Percentiles rank a stretch among this genome's conserved stretches.
phyloP scores from a whole-genome alignment of 2,113 vertebrate species.

The Carollia perspicillata region DNA sequence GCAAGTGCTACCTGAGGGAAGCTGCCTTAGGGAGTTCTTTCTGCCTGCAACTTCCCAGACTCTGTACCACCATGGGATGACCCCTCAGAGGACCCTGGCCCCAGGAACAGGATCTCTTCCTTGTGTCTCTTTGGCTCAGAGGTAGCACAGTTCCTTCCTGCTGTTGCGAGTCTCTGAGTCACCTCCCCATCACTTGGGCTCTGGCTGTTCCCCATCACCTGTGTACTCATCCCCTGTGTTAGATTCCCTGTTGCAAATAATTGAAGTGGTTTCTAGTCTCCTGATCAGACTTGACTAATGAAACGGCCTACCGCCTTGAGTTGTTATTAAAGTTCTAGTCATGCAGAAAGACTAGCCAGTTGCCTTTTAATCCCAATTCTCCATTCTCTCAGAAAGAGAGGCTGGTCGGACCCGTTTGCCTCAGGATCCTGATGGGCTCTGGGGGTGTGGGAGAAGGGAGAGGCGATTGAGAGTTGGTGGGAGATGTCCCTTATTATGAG shows the following conservation, averaged over 20 bases:
- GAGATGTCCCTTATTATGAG: neutral
- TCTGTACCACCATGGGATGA: neutral
- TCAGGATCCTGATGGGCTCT: neutral
- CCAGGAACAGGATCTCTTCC: neutral
- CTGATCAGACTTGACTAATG: neutral
- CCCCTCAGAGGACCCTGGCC: neutral
- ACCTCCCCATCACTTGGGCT: neutral
- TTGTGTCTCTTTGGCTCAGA: neutral
- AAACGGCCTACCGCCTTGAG: neutral
- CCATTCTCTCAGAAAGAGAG: neutral
- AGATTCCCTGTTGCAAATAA: neutral
- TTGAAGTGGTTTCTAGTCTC: neutral
- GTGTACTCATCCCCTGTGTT: neutral
- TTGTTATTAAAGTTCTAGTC: neutral
- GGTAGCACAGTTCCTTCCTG: neutral
- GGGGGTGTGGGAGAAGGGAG: neutral
- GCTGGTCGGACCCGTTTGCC: neutral
- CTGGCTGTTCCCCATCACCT: neutral
- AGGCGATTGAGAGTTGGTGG: neutral
- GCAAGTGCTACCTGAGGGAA: neutral
- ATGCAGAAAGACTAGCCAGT: neutral
- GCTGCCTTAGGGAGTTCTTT: neutral
- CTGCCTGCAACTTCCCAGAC: neutral
- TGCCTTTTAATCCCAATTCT: neutral
- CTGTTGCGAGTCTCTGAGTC: neutral